Conservation (phyloP, 2,888 invertebrate genomes). For the Pristionchus mayeri region DNA sequence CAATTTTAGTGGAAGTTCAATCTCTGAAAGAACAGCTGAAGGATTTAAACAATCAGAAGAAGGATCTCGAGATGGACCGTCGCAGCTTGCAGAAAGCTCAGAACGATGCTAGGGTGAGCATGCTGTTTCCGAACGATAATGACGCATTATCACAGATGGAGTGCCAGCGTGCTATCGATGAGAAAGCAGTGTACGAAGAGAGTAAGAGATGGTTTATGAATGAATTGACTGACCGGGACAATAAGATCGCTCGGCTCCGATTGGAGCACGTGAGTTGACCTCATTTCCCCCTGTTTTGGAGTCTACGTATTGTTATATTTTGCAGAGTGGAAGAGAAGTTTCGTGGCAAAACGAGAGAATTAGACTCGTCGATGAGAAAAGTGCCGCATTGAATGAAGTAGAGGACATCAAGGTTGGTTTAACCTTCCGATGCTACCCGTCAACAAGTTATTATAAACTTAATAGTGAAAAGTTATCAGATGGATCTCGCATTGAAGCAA, state of each 20-base stretch:
- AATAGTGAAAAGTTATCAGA: not conserved
- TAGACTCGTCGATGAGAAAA: slow-evolving; percentile 34
- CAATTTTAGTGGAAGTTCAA: slow-evolving; percentile 32
- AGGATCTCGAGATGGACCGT: slow-evolving; percentile 18
- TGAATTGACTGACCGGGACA: slow-evolving; percentile 66
- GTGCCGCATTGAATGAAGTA: not conserved
- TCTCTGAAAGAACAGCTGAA: slow-evolving; percentile 45
- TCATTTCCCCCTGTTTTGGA: not conserved
- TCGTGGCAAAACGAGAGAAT: slow-evolving; percentile 53
- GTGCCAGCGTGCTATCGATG: slow-evolving; percentile 46
- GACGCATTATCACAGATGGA: slow-evolving; percentile 26
- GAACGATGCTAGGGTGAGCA: not conserved
- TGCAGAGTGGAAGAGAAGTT: slow-evolving; percentile 50
- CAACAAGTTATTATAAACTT: too few species aligned
- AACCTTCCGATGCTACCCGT: not conserved
- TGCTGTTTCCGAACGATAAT: not conserved
- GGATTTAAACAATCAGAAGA: not conserved
- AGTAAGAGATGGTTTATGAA: slow-evolving; percentile 63
- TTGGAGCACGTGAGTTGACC: slow-evolving; percentile 59
- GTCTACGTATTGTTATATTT: not conserved
- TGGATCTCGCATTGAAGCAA: slow-evolving; percentile 10
- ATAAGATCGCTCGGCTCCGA: slow-evolving; percentile 61
- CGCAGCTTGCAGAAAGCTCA: not conserved
- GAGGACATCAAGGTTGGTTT: not conserved
- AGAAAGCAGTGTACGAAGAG: slow-evolving; percentile 56